A percentile compares a stretch with the other conserved stretches of the same genome.
phyloP scores from a whole-genome alignment of 2,888 invertebrate genomes.

The Drosophila neoperkinsi region DNA sequence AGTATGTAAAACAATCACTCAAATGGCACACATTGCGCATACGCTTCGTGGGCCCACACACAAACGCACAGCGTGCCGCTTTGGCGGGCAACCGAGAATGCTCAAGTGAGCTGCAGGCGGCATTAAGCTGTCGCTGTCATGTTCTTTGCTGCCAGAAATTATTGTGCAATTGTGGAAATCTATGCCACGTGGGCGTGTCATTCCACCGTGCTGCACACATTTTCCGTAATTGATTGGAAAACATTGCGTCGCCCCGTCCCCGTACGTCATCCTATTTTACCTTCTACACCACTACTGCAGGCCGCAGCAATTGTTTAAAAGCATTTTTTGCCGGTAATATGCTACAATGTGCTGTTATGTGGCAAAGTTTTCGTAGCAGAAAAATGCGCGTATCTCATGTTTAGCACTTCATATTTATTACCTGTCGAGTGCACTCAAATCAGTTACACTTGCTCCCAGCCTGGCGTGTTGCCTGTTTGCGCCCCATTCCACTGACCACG shows the following conservation, averaged over 20 bases:
- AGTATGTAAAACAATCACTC: constrained; percentile 77
- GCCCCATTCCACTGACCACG: constrained; percentile 4
- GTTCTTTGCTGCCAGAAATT: constrained; percentile 73
- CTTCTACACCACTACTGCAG: neutral
- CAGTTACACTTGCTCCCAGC: constrained; percentile 63
- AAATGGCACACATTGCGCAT: constrained; percentile 70
- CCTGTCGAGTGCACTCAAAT: constrained; percentile 82
- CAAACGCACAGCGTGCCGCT: neutral
- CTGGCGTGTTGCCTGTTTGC: constrained; percentile 1
- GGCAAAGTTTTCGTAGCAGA: constrained; percentile 67
- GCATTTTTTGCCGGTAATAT: constrained; percentile 67
- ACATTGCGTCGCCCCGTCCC: constrained; percentile 32
- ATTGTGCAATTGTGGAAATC: constrained; percentile 80
- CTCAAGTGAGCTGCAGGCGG: constrained; percentile 41
- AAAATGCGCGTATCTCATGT: constrained; percentile 78
- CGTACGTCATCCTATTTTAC: neutral
- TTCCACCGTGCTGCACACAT: constrained; percentile 54
- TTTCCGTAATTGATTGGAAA: constrained; percentile 77
- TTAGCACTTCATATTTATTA: constrained; percentile 80
- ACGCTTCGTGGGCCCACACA: constrained; percentile 59
- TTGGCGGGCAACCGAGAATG: constrained; percentile 7
- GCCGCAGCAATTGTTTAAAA: constrained; percentile 71
- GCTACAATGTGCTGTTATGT: constrained; percentile 48
- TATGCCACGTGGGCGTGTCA: constrained; percentile 70
- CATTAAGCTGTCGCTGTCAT: constrained; percentile 77